These are phyloP conservation scores for Platichthys stellatus DNA, from an alignment of 2,113 vertebrate genomes.

Conservation along the genomic window DNA sequence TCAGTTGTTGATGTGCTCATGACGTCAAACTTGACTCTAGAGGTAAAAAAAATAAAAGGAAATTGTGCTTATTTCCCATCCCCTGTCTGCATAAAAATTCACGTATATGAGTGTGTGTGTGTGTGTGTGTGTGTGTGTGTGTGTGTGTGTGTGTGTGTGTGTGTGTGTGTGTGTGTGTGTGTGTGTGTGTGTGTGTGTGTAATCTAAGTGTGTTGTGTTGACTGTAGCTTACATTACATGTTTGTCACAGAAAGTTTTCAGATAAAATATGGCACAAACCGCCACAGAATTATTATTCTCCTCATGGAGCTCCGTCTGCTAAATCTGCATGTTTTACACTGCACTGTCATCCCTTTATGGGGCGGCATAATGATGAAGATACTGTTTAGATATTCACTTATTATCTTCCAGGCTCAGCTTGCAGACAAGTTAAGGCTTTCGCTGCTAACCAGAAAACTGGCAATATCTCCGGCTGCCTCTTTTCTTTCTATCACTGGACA, in stretches of 20 bases:
- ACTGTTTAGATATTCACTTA: conserved; percentile 70
- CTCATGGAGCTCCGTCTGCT: conserved; percentile 48
- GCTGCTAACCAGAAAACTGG: conserved; percentile 64
- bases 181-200: neutral
- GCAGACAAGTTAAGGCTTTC: conserved; percentile 64
- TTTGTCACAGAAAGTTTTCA: conserved; percentile 27
- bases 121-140: neutral
- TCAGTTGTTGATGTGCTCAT: neutral
- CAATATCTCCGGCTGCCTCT: conserved; percentile 61
- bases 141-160: neutral
- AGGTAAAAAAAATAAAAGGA: too few relatives aligned
- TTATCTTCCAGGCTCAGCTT: conserved; percentile 67
- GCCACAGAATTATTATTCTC: conserved; percentile 54
- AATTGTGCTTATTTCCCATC: too few relatives aligned
- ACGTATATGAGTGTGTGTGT: neutral
- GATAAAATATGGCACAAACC: conserved; percentile 40
- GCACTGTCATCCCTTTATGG: conserved; percentile 60
- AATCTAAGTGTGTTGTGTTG: neutral
- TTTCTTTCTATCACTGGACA: conserved; percentile 75
- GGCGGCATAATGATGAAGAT: conserved; percentile 69
- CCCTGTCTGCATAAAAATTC: too few relatives aligned
- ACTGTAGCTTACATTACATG: conserved; percentile 15
- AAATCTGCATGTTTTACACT: conserved; percentile 73
- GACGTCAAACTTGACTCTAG: too few relatives aligned
- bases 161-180: too few relatives aligned